phyloP scores from a whole-genome alignment of 2,888 invertebrate species.

The Phengaris alcon region DNA sequence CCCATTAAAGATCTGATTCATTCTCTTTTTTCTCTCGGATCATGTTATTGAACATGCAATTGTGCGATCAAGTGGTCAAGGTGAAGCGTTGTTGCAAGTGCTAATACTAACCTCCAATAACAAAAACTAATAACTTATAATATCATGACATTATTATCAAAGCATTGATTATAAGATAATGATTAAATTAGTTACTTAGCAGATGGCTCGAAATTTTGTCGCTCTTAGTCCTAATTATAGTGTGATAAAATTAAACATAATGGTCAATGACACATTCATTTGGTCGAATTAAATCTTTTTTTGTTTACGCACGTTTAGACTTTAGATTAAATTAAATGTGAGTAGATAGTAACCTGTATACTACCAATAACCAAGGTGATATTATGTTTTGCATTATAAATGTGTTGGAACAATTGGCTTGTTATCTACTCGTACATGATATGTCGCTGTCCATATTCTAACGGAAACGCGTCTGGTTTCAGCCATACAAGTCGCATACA shows the following conservation, averaged over 20 bases:
- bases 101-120: neutral
- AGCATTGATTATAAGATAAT: neutral
- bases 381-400: neutral
- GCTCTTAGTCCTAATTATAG: too few relatives aligned
- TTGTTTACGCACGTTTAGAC: neutral
- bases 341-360: too few relatives aligned
- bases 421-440: neutral
- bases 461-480: conserved; percentile 9
- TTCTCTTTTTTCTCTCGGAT: conserved; percentile 27
- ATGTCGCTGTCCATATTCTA: conserved; percentile 2
- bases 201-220: neutral
- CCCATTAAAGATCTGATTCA: conserved; percentile 56
- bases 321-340: too few relatives aligned
- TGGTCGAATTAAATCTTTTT: neutral
- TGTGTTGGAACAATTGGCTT: neutral
- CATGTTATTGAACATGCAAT: conserved; percentile 22
- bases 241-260: too few relatives aligned
- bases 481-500: neutral
- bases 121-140: neutral
- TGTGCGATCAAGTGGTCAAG: conserved; percentile 13
- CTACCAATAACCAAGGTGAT: neutral
- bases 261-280: too few relatives aligned
- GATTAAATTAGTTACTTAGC: neutral
- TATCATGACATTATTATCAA: conserved; percentile 1
- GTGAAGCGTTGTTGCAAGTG: neutral